phyloP scores from a whole-genome alignment of 2,888 invertebrate species.

The Odontothrips loti region DNA sequence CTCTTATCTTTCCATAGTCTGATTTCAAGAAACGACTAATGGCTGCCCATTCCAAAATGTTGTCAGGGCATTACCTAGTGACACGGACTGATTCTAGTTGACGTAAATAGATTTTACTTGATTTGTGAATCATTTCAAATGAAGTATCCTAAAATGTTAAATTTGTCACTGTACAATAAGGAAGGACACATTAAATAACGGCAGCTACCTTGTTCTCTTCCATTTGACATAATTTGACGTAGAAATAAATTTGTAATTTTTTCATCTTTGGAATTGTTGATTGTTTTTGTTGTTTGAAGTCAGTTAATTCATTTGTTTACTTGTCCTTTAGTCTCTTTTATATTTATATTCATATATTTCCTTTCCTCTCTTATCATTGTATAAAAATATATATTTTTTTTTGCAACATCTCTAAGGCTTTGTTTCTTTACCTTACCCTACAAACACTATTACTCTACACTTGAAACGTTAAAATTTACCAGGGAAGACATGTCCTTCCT shows the following conservation, averaged over 20 bases:
- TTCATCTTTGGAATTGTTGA: not conserved
- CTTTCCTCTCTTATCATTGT: conserved; percentile 1
- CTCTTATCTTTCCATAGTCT: no score
- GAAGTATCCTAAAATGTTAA: no score
- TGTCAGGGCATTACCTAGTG: not conserved
- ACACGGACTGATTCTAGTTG: not conserved
- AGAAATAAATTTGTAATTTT: not conserved
- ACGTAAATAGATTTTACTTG: no score
- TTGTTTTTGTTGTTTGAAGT: conserved; percentile 20
- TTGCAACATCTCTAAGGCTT: not conserved
- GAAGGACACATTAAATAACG: not conserved
- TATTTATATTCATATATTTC: conserved; percentile 21
- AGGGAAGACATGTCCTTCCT: no score
- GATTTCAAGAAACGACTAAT: no score
- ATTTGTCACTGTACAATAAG: not conserved
- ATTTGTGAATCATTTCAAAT: no score
- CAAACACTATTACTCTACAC: not conserved
- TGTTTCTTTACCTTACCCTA: not conserved
- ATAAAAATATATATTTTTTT: not conserved
- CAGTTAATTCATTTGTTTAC: not conserved
- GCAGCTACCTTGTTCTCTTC: not conserved
- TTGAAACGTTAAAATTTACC: no score
- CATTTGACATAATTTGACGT: not conserved
- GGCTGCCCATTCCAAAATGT: not conserved
- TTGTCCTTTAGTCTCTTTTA: conserved; percentile 3